A percentile compares a stretch with the other conserved stretches of the same genome.
These are phyloP conservation scores for Frankliniella fusca DNA, from an alignment of 2,888 invertebrate genomes.

Conservation along the genomic window DNA sequence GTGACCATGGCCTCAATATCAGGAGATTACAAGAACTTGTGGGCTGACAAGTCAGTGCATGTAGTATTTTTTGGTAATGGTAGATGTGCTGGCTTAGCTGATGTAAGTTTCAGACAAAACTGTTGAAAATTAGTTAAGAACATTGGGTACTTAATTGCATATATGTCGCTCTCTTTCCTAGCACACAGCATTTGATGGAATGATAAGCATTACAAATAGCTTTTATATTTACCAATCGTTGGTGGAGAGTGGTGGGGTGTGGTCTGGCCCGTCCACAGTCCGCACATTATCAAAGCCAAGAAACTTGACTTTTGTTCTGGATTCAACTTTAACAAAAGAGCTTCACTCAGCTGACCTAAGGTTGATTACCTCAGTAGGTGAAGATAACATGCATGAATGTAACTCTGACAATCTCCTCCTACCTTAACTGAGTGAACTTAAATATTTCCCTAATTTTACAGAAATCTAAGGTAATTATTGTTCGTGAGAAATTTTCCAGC, in stretches of 20 bases:
- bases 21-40: constrained; percentile 54
- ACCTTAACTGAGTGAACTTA: no score
- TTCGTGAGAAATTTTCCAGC: constrained; percentile 46
- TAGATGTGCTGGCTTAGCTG: constrained; percentile 50
- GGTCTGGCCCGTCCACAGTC: constrained; percentile 32
- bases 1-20: constrained; percentile 46
- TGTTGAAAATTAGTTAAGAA: background rate
- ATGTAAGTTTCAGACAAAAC: constrained; percentile 47
- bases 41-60: constrained; percentile 57
- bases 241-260: constrained; percentile 35
- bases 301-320: constrained; percentile 51
- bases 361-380: constrained; percentile 46
- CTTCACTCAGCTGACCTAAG: constrained; percentile 48
- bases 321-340: constrained; percentile 47
- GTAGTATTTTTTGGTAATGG: constrained; percentile 53
- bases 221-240: constrained; percentile 44
- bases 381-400: constrained; percentile 3
- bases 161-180: constrained; percentile 34
- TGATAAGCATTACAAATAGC: constrained; percentile 46
- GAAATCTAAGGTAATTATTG: constrained; percentile 46
- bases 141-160: background rate
- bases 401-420: background rate
- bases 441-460: constrained; percentile 34
- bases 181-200: constrained; percentile 51
- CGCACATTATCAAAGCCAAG: constrained; percentile 43